Conservation (phyloP, 2,888 invertebrate species). For the Metellina segmentata region DNA sequence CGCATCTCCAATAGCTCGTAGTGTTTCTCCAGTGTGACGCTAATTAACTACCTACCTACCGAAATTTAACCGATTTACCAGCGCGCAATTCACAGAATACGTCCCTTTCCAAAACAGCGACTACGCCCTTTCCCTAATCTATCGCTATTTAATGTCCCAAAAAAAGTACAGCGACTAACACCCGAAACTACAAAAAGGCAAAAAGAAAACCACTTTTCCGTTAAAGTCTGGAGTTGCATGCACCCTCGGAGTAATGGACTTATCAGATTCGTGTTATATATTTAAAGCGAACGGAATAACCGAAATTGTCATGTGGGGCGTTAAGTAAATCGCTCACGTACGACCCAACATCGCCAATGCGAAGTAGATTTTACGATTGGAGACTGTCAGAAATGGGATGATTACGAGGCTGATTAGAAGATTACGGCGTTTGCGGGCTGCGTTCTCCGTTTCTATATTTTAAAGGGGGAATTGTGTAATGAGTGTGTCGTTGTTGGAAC, state of each 20-base stretch:
- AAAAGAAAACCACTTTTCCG: neutral
- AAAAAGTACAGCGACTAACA: no score
- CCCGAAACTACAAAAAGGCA: no score
- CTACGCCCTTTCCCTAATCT: no score
- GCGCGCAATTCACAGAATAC: no score
- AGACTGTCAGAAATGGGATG: neutral
- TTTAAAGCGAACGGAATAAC: constrained; percentile 38
- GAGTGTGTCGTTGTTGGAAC: neutral
- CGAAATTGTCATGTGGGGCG: constrained; percentile 22
- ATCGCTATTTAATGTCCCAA: no score
- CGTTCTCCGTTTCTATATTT: neutral
- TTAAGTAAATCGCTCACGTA: constrained; percentile 45
- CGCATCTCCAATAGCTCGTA: no score
- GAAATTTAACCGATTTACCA: no score
- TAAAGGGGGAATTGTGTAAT: neutral
- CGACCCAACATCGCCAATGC: neutral
- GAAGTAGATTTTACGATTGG: neutral
- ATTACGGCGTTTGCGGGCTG: neutral
- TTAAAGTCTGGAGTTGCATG: neutral
- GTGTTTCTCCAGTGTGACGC: no score
- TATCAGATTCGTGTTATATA: constrained; percentile 48
- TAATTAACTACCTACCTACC: no score
- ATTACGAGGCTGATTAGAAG: neutral
- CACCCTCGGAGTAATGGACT: constrained; percentile 47
- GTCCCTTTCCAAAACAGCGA: no score